Base-by-base conservation (phyloP, 2,888 invertebrate genomes). In the Drosophila diplacantha region DNA sequence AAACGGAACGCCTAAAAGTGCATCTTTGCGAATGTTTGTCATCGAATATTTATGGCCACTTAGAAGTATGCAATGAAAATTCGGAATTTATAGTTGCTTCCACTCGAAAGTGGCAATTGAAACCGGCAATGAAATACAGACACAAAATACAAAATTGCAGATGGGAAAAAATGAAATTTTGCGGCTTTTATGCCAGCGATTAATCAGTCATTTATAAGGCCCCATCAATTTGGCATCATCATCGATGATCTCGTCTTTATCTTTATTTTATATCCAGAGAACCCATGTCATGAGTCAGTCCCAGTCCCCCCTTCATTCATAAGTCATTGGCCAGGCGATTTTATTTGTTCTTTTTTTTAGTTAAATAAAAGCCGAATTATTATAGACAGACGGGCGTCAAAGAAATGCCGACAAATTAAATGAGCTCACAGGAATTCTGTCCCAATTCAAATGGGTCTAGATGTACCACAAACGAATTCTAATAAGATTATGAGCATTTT, bases 351-450 rank as follows among this genome's bases (percentile, higher is more conserved):
- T 16, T 60, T 22, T 34, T 46, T 47, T 37, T 16, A 57, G 62
- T 44, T 66, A 47, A 55, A 58, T 60, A 47, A 70, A 56, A 43
- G 18, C 55, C 55, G 9, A 59, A 44, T 59, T 51, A 62, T 59
- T 61, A 63, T 64, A 80, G 77, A 78, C 77, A 73, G 64, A 24
- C 70, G 57, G 80, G 77, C 77, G 77, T 74, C 77, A 75, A 64
- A 64, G 50, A 55, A 49, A 26, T 62, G 54, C 57, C 46, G 41
- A 47, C 51, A 50, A 63, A 69, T 76, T 64, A 76, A 77, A 34
- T 72, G 64, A 64, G 37, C 8, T 34, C 34, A 16, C 26, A 35
- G 43, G 62, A 60, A 49, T 56, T 37, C 16, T 11, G 14, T 14
- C 20, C n/a, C 39, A 60, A 75, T 70, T 65, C 58, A 75, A 62